Evolutionary conservation across 1,140 invertebrate genomes (phyloP).

Genomic region (Drosophila prosaltans): DNA sequence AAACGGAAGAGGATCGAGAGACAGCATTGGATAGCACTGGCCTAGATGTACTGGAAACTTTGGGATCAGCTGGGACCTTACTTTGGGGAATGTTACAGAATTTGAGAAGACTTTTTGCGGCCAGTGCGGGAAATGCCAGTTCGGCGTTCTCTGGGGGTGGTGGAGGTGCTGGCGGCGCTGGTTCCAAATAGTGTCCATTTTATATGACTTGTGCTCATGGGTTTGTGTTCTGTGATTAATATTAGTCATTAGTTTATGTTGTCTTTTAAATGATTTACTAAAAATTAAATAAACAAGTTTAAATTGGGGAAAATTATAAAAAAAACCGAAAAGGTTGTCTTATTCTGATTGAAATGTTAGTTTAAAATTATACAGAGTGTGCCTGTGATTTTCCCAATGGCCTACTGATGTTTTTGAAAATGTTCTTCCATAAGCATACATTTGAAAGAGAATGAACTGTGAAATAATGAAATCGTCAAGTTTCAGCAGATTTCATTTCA

Average conservation of each 20-base stretch:
- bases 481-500: too few relatives aligned
- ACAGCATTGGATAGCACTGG: conserved; percentile 71
- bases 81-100: conserved; percentile 62
- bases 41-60: conserved; percentile 65
- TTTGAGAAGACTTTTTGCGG: conserved; percentile 62
- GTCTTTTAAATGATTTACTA: conserved; percentile 40
- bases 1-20: conserved; percentile 76
- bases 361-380: too few relatives aligned
- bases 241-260: conserved; percentile 33
- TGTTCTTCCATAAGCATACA: too few relatives aligned
- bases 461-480: too few relatives aligned
- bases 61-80: conserved; percentile 57
- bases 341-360: too few relatives aligned
- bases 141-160: conserved; percentile 63
- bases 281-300: conserved; percentile 41
- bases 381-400: too few relatives aligned
- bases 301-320: background rate
- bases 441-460: too few relatives aligned
- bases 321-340: too few relatives aligned
- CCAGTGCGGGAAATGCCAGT: conserved; percentile 68
- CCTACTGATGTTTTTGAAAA: too few relatives aligned
- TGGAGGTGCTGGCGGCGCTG: conserved; percentile 22
- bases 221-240: conserved; percentile 71
- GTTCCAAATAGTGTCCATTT: background rate
- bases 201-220: conserved; percentile 1